Evolutionary conservation across 2,113 vertebrate genomes (phyloP).

Genomic region (Rhynchomys soricoides): DNA sequence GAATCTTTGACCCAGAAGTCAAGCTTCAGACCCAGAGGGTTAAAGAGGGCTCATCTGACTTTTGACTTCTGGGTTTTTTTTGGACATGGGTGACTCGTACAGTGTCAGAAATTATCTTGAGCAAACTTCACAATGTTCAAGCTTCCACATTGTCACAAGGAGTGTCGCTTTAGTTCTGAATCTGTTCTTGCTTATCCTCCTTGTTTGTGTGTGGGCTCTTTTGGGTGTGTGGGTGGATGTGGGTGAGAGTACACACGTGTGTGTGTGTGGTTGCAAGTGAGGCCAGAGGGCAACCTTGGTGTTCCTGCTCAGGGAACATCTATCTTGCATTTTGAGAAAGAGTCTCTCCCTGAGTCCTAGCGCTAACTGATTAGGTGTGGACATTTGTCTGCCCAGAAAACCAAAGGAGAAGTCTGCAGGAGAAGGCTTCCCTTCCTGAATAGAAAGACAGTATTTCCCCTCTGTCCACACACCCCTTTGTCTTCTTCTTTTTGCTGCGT

Average conservation of each 20-base stretch:
- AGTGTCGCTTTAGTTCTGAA: not conserved
- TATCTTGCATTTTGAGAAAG: not conserved
- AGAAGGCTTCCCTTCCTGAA: not conserved
- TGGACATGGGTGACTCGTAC: not conserved
- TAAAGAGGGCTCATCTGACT: constrained; percentile 44
- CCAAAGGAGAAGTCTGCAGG: not conserved
- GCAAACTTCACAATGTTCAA: not conserved
- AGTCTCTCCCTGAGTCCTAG: not conserved
- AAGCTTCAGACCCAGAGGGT: constrained; percentile 6
- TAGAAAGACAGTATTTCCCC: not conserved
- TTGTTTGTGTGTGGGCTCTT: not conserved
- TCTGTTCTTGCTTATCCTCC: not conserved
- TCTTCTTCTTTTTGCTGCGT: not conserved
- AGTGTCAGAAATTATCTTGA: not conserved
- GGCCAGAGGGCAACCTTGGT: not conserved
- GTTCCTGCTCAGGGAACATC: not conserved
- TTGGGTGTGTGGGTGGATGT: not conserved
- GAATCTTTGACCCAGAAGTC: not conserved
- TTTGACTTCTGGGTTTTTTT: not conserved
- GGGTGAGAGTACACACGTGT: not conserved
- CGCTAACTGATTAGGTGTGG: not conserved
- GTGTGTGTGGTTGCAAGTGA: not conserved
- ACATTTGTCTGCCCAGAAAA: not conserved
- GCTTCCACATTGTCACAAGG: not conserved
- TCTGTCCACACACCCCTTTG: not conserved